Evolutionary conservation across 2,797 vertebrate species (phyloP).

Genomic region (Platalea minor): DNA sequence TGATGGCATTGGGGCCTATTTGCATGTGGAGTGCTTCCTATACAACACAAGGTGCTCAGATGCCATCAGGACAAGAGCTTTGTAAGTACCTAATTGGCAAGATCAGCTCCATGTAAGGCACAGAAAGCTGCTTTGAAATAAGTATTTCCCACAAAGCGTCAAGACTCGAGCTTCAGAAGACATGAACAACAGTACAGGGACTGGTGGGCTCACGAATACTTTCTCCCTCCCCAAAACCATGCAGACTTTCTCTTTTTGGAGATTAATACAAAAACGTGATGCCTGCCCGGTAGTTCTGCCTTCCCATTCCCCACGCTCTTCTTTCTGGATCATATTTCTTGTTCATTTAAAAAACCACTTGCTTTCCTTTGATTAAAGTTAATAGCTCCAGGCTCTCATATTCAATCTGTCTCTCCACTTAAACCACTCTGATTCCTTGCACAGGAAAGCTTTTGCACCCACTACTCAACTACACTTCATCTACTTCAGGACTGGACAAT

Average conservation of each 20-base stretch:
- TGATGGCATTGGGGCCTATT: background rate
- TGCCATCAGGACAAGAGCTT: fast-evolving
- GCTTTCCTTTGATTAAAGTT: background rate
- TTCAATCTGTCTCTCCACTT: background rate
- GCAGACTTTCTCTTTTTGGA: background rate
- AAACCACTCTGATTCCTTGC: background rate
- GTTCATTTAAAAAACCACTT: background rate
- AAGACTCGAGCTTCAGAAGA: background rate
- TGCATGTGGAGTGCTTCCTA: background rate
- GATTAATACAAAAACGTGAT: background rate
- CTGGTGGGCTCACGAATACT: background rate
- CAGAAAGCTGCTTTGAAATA: background rate
- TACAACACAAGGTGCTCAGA: background rate
- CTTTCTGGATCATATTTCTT: background rate
- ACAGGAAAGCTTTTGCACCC: background rate
- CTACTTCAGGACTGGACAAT: background rate
- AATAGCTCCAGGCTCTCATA: background rate
- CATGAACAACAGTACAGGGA: background rate
- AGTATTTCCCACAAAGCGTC: background rate
- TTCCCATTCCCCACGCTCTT: background rate
- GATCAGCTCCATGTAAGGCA: background rate
- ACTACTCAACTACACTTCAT: background rate
- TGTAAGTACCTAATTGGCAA: background rate
- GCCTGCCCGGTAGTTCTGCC: background rate
- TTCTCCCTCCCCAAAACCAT: background rate